Percentiles rank a stretch among this genome's conserved stretches.
phyloP scores from a whole-genome alignment of 2,113 vertebrate genomes.

The Petrocephalus microphthalmus region DNA sequence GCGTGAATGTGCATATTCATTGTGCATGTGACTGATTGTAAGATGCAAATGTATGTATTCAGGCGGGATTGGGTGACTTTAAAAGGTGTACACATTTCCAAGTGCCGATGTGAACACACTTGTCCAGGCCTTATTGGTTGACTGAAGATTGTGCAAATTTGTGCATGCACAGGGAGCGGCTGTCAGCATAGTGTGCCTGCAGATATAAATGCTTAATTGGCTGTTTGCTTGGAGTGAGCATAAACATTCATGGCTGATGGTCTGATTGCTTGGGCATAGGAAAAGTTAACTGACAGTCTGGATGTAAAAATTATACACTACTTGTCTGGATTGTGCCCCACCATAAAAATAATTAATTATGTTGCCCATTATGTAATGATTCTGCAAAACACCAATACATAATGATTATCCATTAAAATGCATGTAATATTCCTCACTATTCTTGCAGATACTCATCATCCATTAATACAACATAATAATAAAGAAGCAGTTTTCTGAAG shows the following conservation, averaged over 20 bases:
- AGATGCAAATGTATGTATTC: not conserved
- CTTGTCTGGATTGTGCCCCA: conserved; percentile 54
- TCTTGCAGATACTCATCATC: conserved; percentile 47
- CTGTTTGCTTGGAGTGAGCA: not conserved
- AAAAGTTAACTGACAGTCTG: not conserved
- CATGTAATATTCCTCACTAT: not conserved
- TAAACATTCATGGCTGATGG: not conserved
- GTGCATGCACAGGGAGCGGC: not conserved
- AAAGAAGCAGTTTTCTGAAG: conserved; percentile 46
- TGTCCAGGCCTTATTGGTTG: not conserved
- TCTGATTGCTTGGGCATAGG: not conserved
- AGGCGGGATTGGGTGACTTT: not conserved
- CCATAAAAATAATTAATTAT: conserved; percentile 29
- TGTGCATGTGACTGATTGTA: not conserved
- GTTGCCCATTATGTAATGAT: not conserved
- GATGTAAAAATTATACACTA: conserved; percentile 49
- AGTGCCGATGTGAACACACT: not conserved
- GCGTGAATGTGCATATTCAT: not conserved
- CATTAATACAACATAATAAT: conserved; percentile 46
- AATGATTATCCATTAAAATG: not conserved
- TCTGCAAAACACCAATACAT: not conserved
- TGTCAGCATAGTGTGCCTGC: not conserved
- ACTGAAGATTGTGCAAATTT: not conserved
- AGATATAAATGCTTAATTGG: not conserved
- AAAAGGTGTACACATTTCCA: not conserved